A percentile compares a stretch with the other conserved stretches of the same genome.
Evolutionary conservation across 2,113 vertebrate species (phyloP).

Genomic region (Erythrocercus mccallii): DNA sequence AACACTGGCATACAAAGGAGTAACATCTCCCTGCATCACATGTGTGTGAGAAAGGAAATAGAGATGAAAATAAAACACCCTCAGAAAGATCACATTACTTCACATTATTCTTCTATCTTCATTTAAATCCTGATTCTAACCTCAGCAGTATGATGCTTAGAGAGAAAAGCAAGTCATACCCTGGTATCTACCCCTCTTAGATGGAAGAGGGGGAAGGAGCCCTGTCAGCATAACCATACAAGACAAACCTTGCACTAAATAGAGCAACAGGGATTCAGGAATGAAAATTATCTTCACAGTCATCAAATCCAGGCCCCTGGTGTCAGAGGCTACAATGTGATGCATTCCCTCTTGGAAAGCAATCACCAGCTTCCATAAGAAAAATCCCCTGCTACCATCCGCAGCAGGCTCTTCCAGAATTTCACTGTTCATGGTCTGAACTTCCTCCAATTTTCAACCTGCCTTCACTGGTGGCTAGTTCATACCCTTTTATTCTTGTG

Average conservation of each 20-base stretch:
- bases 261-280: background rate
- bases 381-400: background rate
- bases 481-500: background rate
- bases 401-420: background rate
- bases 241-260: conserved; percentile 12
- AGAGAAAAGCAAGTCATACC: background rate
- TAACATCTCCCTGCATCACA: conserved; percentile 10
- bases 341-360: background rate
- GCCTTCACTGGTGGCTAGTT: background rate
- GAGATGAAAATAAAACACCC: conserved; percentile 21
- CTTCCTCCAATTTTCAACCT: background rate
- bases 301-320: background rate
- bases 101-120: background rate
- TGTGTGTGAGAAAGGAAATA: background rate
- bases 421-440: background rate
- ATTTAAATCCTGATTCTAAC: conserved; percentile 32
- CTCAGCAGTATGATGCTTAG: background rate
- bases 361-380: background rate
- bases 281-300: conserved; percentile 11
- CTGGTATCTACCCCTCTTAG: background rate
- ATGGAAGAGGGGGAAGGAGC: background rate
- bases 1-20: conserved; percentile 32
- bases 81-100: background rate
- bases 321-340: background rate
- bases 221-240: background rate